phyloP scores from a whole-genome alignment of 1,140 invertebrate genomes.

The Diabrotica virgifera region DNA sequence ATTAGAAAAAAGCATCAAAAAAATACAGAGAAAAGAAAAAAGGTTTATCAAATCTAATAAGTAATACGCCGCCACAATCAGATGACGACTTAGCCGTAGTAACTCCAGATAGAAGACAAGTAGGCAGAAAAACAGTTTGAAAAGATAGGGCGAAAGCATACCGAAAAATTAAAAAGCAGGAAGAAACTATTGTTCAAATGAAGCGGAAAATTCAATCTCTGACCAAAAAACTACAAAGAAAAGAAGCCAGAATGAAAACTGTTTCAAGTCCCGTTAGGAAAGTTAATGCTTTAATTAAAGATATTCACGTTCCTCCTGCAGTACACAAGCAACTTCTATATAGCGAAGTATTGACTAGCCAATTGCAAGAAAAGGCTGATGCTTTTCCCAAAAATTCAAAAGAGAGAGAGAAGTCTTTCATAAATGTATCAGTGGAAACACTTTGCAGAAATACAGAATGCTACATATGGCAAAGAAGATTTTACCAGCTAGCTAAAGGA shows the following conservation, averaged over 20 bases:
- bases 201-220: conserved; percentile 11
- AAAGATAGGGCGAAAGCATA: conserved; percentile 27
- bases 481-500: conserved; percentile 20
- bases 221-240: conserved; percentile 15
- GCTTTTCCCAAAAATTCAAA: conserved; percentile 18
- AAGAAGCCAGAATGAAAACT: background rate
- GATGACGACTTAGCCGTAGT: conserved; percentile 13
- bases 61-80: conserved; percentile 21
- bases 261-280: conserved; percentile 15
- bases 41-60: conserved; percentile 12
- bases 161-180: conserved; percentile 23
- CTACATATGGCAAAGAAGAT: background rate
- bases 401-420: conserved; percentile 17
- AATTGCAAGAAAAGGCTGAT: conserved; percentile 6
- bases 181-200: conserved; percentile 2
- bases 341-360: conserved; percentile 13
- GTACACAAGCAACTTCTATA: conserved; percentile 19
- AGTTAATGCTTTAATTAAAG: conserved; percentile 8
- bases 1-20: conserved; percentile 20
- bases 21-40: conserved; percentile 24
- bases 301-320: conserved; percentile 19
- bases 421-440: conserved; percentile 9
- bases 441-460: conserved; percentile 19
- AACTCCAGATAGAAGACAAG: conserved; percentile 12
- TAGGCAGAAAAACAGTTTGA: conserved; percentile 25